phyloP scores from a whole-genome alignment of 1,140 invertebrate genomes.

The Zophobas atratus region DNA sequence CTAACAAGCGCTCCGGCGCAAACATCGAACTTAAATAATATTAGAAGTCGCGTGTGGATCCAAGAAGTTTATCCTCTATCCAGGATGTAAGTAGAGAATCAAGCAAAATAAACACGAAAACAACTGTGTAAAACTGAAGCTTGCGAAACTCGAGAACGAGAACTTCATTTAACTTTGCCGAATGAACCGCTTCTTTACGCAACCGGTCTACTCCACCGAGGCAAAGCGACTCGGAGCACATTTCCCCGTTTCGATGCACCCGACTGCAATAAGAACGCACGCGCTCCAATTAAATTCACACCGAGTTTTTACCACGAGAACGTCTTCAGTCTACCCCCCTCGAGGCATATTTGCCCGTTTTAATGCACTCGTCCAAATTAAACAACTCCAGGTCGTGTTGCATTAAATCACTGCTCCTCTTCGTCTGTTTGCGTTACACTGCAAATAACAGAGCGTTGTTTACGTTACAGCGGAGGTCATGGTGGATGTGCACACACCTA shows the following conservation, averaged over 20 bases:
- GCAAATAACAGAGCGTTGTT: conserved; percentile 28
- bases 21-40: conserved; percentile 28
- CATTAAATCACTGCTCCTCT: conserved; percentile 15
- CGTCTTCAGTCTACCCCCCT: background rate
- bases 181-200: conserved; percentile 38
- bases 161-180: conserved; percentile 42
- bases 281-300: no score
- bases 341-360: conserved; percentile 8
- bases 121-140: conserved; percentile 33
- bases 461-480: conserved; percentile 19
- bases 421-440: conserved; percentile 9
- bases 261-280: background rate
- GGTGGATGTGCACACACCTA: conserved; percentile 18
- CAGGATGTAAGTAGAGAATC: conserved; percentile 29
- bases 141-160: conserved; percentile 17
- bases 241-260: conserved; percentile 25
- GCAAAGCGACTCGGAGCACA: background rate
- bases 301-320: background rate
- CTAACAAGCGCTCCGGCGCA: conserved; percentile 5
- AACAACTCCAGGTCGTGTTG: conserved; percentile 3
- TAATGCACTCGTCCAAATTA: conserved; percentile 24
- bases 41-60: conserved; percentile 2
- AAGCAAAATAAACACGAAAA: conserved; percentile 42
- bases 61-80: conserved; percentile 35
- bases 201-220: background rate